Evolutionary conservation across 2,888 invertebrate species (phyloP).

Genomic region (Melipona beecheii): DNA sequence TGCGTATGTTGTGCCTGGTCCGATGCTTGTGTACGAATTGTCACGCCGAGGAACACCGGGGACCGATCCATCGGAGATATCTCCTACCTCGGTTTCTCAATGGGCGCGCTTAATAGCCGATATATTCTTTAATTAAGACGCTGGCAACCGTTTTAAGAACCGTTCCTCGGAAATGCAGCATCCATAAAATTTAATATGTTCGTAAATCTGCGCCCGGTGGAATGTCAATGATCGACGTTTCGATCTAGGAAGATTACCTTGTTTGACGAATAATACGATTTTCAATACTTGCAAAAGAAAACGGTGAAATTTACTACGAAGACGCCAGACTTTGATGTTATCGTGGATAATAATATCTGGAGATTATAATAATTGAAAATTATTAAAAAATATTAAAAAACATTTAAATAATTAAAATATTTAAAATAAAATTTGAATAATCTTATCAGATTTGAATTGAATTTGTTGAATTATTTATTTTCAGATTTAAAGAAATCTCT

Average conservation of each 20-base stretch:
- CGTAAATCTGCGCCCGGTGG: slow-evolving; percentile 28
- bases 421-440: too few relatives aligned
- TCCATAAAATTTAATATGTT: slow-evolving; percentile 35
- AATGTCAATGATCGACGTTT: background rate
- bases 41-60: slow-evolving; percentile 3
- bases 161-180: slow-evolving; percentile 6
- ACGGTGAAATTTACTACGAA: background rate
- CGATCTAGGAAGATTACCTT: background rate
- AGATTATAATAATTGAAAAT: too few relatives aligned
- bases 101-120: slow-evolving; percentile 17
- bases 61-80: slow-evolving; percentile 17
- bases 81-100: slow-evolving; percentile 13
- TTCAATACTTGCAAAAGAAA: background rate
- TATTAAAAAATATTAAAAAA: too few relatives aligned
- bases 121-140: slow-evolving; percentile 34
- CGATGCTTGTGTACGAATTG: slow-evolving; percentile 29
- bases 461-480: too few relatives aligned
- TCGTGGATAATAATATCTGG: background rate
- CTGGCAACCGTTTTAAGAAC: slow-evolving; percentile 13
- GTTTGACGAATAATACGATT: background rate
- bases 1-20: background rate
- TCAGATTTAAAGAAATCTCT: too few relatives aligned
- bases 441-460: too few relatives aligned
- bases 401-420: too few relatives aligned
- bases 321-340: background rate